These are phyloP conservation scores for Nephrotoma appendiculata DNA, from an alignment of 2,888 invertebrate species.

Conservation along the genomic window DNA sequence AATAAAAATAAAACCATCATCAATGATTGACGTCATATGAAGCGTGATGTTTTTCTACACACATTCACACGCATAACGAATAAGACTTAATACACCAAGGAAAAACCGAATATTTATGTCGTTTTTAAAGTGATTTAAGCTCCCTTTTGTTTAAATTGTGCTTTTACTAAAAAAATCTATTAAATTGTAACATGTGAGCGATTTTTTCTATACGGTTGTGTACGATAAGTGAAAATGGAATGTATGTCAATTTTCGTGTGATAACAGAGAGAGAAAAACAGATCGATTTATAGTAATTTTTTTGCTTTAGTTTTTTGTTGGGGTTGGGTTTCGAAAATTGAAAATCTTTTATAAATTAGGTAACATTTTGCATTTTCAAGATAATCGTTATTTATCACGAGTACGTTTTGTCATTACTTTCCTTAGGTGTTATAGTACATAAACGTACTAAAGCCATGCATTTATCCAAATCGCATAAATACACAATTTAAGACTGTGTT, in stretches of 20 bases:
- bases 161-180: background rate
- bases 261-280: background rate
- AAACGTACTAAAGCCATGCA: too few relatives aligned
- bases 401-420: too few relatives aligned
- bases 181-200: background rate
- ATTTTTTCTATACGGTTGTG: background rate
- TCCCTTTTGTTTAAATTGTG: background rate
- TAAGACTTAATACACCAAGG: background rate
- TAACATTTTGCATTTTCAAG: background rate
- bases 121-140: background rate
- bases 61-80: background rate
- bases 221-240: background rate
- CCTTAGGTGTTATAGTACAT: too few relatives aligned
- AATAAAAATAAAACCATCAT: background rate
- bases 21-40: background rate
- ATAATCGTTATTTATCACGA: background rate
- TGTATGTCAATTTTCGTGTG: background rate
- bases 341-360: background rate
- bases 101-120: background rate
- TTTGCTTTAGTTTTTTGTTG: background rate
- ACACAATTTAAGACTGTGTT: too few relatives aligned
- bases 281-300: background rate
- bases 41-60: background rate
- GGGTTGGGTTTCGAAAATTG: background rate
- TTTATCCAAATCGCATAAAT: too few relatives aligned